Conservation (phyloP, 2,888 invertebrate genomes). For the Mesochorus sp. region DNA sequence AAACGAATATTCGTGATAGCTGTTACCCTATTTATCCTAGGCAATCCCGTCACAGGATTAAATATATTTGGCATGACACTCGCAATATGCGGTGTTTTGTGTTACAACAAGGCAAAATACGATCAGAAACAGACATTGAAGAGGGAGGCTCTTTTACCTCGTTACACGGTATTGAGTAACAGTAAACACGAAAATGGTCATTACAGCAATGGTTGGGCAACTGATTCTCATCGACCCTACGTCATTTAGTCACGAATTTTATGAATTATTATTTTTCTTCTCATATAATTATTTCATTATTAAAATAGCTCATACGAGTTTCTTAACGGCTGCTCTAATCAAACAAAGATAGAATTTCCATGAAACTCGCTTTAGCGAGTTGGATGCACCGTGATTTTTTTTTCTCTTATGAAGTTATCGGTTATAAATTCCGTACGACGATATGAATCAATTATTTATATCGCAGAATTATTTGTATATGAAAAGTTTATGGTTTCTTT, state of each 20-base stretch:
- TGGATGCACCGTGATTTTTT: no score
- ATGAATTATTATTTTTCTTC: slow-evolving; percentile 10
- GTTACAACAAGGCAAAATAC: slow-evolving; percentile 94
- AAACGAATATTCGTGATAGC: slow-evolving; percentile 96
- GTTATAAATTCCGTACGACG: no score
- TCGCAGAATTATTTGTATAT: no score
- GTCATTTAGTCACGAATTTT: slow-evolving; percentile 72
- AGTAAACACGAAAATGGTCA: slow-evolving; percentile 67
- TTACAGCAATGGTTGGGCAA: slow-evolving; percentile 74
- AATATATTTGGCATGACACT: slow-evolving; percentile 96
- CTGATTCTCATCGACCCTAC: slow-evolving; percentile 69
- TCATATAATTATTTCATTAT: slow-evolving; percentile 9
- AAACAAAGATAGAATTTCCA: slow-evolving; percentile 60
- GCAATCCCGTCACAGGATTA: slow-evolving; percentile 94
- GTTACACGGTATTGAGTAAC: slow-evolving; percentile 69
- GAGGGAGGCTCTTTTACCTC: slow-evolving; percentile 84
- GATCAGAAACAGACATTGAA: slow-evolving; percentile 84
- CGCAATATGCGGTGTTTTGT: slow-evolving; percentile 94
- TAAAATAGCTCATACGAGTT: no score
- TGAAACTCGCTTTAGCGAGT: no score
- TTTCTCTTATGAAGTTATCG: no score
- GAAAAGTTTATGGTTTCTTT: no score
- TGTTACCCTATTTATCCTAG: slow-evolving; percentile 92
- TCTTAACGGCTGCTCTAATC: slow-evolving; percentile 9
- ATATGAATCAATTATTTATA: no score